Evolutionary conservation across 37 sponge, comb jelly and placozoan species (phyloP).

Genomic region (Axinella damicornis): DNA sequence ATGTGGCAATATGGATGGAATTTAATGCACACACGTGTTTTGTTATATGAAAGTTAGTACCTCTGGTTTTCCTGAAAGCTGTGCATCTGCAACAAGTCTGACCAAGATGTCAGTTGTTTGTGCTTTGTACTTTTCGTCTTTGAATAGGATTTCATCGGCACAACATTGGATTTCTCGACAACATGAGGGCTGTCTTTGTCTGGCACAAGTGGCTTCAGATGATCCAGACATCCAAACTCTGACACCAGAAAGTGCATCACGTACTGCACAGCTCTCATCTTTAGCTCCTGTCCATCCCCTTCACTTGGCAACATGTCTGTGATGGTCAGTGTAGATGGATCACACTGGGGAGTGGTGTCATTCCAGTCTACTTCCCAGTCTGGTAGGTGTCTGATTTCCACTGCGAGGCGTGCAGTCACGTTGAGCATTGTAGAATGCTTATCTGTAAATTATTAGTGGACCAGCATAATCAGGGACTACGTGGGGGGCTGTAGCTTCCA

Average conservation of each 20-base stretch:
- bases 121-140: slow-evolving; percentile 4
- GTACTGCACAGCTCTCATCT: background rate
- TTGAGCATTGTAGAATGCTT: slow-evolving; percentile 36
- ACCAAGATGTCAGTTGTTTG: background rate
- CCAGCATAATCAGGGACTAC: no score
- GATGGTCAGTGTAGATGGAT: background rate
- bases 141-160: slow-evolving; percentile 3
- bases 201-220: background rate
- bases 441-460: background rate
- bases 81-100: background rate
- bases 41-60: background rate
- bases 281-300: background rate
- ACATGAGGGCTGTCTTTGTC: background rate
- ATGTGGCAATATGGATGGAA: no score
- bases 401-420: slow-evolving; percentile 18
- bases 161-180: background rate
- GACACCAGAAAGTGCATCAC: slow-evolving; percentile 5
- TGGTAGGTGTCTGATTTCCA: slow-evolving; percentile 7
- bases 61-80: slow-evolving; percentile 12
- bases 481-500: no score
- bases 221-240: background rate
- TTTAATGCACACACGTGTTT: no score
- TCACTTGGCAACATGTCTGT: background rate
- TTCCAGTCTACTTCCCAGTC: slow-evolving; percentile 13
- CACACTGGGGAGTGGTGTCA: background rate